Evolutionary conservation across 1,140 invertebrate species (phyloP).

Genomic region (Cepaea nemoralis): DNA sequence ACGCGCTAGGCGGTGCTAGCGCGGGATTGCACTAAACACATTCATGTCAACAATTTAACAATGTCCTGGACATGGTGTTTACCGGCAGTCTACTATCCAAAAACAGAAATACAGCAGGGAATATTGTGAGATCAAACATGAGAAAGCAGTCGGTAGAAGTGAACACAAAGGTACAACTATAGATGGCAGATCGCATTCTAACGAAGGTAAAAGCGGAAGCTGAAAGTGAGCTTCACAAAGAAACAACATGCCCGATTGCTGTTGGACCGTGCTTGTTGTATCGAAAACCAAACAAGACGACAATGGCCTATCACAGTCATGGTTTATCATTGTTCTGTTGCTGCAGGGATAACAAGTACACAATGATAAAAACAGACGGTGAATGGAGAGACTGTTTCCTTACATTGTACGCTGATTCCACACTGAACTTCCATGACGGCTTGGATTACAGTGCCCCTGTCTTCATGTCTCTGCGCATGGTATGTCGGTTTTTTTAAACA

Average conservation of each 20-base stretch:
- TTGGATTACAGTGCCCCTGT: neutral
- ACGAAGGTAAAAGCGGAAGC: neutral
- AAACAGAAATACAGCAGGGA: too few species aligned
- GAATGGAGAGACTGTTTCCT: constrained; percentile 2
- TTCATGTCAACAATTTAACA: too few species aligned
- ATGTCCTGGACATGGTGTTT: too few species aligned
- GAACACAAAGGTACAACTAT: too few species aligned
- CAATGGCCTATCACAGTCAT: neutral
- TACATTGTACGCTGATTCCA: constrained; percentile 5
- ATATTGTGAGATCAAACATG: too few species aligned
- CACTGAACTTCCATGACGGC: constrained; percentile 3
- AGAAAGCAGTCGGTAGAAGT: too few species aligned
- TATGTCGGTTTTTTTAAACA: neutral
- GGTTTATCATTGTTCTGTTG: neutral
- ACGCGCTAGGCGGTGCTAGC: too few species aligned
- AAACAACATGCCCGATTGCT: constrained; percentile 7
- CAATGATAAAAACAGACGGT: neutral
- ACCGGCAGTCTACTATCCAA: too few species aligned
- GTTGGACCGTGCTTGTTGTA: constrained; percentile 21
- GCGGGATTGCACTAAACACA: too few species aligned
- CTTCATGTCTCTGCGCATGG: neutral
- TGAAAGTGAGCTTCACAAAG: neutral
- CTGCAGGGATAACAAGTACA: neutral
- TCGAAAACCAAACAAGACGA: neutral
- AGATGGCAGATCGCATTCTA: neutral